A percentile compares a stretch with the other conserved stretches of the same genome.
Conservation (phyloP, 92 coral and sea anemone genomes). For the Porites cylindrica region DNA sequence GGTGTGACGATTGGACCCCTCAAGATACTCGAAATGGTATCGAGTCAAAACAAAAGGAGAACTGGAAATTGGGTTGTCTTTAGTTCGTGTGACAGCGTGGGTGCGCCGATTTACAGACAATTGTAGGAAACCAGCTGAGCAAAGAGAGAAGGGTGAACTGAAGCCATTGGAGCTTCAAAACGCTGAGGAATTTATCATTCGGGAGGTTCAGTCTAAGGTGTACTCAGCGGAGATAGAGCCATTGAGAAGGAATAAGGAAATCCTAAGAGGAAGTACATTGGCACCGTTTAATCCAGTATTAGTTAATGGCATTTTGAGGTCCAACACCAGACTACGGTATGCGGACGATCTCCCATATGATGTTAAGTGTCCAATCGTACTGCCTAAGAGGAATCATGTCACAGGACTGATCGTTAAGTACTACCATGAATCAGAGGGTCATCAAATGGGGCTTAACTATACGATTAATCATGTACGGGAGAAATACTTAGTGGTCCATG, state of each 20-base stretch:
- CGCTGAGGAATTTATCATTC: slow-evolving; percentile 55
- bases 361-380: slow-evolving; percentile 61
- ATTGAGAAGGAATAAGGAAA: background rate
- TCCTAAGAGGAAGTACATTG: no score
- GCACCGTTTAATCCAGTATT: slow-evolving; percentile 41
- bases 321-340: slow-evolving; percentile 56
- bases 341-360: slow-evolving; percentile 44
- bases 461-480: no score
- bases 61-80: slow-evolving; percentile 25
- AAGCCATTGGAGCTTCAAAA: slow-evolving; percentile 53
- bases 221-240: slow-evolving; percentile 63
- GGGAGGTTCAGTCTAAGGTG: slow-evolving; percentile 54
- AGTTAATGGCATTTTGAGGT: slow-evolving; percentile 59
- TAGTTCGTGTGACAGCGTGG: slow-evolving; percentile 69
- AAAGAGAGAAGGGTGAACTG: background rate
- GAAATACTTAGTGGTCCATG: no score
- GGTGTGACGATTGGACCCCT: slow-evolving; percentile 56
- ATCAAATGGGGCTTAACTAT: no score
- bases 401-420: no score
- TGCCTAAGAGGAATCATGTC: no score
- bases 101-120: background rate
- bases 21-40: slow-evolving; percentile 77
- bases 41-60: slow-evolving; percentile 44
- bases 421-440: no score
- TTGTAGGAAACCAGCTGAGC: background rate